A percentile compares a stretch with the other conserved stretches of the same genome.
Evolutionary conservation across 2,797 vertebrate species (phyloP).

Genomic region (Aldrovandia affinis): DNA sequence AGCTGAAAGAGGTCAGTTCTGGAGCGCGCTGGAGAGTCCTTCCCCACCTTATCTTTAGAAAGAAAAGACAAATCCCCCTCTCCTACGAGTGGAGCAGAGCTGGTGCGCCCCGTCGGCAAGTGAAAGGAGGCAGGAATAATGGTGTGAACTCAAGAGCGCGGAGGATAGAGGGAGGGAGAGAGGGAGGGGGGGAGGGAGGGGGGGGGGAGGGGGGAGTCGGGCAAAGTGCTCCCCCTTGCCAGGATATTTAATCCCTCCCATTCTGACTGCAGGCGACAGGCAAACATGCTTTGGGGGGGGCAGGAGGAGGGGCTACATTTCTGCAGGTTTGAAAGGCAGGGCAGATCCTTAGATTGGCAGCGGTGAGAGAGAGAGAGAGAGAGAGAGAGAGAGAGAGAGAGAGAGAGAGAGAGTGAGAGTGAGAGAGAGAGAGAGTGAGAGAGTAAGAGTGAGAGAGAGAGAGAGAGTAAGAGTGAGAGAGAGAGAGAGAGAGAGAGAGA

Average conservation of each 20-base stretch:
- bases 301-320: constrained; percentile 20
- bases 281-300: constrained; percentile 11
- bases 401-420: constrained; percentile 7
- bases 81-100: constrained; percentile 54
- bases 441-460: constrained; percentile 4
- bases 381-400: background rate
- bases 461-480: background rate
- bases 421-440: background rate
- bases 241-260: constrained; percentile 40
- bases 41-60: constrained; percentile 71
- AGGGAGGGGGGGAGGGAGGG: constrained; percentile 3
- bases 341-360: constrained; percentile 27
- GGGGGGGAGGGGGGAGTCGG: constrained; percentile 3
- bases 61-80: constrained; percentile 61
- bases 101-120: constrained; percentile 51
- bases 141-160: constrained; percentile 69
- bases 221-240: constrained; percentile 33
- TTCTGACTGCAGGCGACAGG: constrained; percentile 19
- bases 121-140: constrained; percentile 72
- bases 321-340: constrained; percentile 30
- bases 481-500: background rate
- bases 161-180: constrained; percentile 31
- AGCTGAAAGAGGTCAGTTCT: constrained; percentile 12
- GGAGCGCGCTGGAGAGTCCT: constrained; percentile 20
- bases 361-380: constrained; percentile 5